Base-by-base conservation (phyloP, 2,888 invertebrate genomes). In the Glaucopsyche alexis region DNA sequence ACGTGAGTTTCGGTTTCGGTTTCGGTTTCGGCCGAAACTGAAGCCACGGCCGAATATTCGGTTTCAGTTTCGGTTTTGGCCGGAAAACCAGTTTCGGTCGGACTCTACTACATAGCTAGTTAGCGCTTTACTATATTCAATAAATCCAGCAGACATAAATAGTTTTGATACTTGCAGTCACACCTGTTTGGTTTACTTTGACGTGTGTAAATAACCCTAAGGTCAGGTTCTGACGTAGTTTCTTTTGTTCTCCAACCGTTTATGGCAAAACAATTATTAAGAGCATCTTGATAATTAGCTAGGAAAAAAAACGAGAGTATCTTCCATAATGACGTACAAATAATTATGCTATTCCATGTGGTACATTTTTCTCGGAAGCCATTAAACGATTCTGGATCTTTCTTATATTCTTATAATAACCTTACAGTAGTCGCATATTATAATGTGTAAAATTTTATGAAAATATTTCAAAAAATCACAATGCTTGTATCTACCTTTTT, bases 121-220 rank as follows among this genome's bases (percentile, higher is more conserved):
- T 65, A 38, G 14, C 64, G 40, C 64, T 65, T 29, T 4, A 29
- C 29, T 4, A 29, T 40, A 65, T 40, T 65, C 29, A 65, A 14
- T 42, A 40, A n/a, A 42, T 66, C 42, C 42, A n/a, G 66, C 47
- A 29, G 19, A 67, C 19, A 47, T 19, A 69, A 69, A 47, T 49
- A 69, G 19, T 19, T 11, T 66, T 40, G 65, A 67, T 45, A 42
- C 66, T 19, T 45, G 47, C 69, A 47, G 7, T 47, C 45, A 19
- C 69, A 49, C 69, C 49, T 49, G 64, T 38, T 65, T 65, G 16
- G 7, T 69, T 69, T 47, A 29, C 47, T 29, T 40, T 69, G 69
- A 69, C 69, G 69, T 49, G 49, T 38, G 69, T 29, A 49, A 69
- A 49, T 69, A 69, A 69, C 69, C 69, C 49, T 69, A 69, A 69